A percentile compares a stretch with the other conserved stretches of the same genome.
Conservation (phyloP, 2,797 vertebrate genomes). For the Gallinago nigripennis region DNA sequence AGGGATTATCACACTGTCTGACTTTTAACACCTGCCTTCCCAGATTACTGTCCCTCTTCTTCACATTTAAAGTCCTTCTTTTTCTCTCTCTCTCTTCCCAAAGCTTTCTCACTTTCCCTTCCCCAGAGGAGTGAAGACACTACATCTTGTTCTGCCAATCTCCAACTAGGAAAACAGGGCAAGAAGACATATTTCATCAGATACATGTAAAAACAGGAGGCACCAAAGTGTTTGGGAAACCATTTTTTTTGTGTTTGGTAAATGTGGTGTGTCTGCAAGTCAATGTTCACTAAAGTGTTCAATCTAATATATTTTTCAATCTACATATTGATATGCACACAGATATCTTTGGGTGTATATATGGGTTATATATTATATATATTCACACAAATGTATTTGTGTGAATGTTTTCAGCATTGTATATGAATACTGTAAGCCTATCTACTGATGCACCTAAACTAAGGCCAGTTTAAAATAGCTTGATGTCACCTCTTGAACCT, state of each 20-base stretch:
- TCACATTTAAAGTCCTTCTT: background rate
- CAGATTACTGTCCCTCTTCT: background rate
- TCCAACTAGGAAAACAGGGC: background rate
- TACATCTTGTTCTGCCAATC: background rate
- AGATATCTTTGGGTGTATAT: background rate
- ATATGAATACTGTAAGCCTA: background rate
- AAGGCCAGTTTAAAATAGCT: background rate
- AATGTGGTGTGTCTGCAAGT: background rate
- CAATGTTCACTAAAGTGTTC: background rate
- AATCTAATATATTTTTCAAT: background rate
- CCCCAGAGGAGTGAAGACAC: background rate
- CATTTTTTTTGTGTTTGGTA: accelerated
- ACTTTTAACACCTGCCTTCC: background rate
- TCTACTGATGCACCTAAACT: background rate
- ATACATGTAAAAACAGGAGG: background rate
- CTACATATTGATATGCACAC: background rate
- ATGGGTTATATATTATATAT: background rate
- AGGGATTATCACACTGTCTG: background rate
- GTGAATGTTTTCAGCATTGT: background rate
- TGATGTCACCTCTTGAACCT: background rate
- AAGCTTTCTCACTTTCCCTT: background rate
- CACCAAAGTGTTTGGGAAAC: background rate
- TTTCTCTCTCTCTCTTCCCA: background rate
- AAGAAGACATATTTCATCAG: background rate
- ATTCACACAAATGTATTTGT: background rate